phyloP scores from a whole-genome alignment of 1,140 invertebrate genomes.

The Apis cerana region DNA sequence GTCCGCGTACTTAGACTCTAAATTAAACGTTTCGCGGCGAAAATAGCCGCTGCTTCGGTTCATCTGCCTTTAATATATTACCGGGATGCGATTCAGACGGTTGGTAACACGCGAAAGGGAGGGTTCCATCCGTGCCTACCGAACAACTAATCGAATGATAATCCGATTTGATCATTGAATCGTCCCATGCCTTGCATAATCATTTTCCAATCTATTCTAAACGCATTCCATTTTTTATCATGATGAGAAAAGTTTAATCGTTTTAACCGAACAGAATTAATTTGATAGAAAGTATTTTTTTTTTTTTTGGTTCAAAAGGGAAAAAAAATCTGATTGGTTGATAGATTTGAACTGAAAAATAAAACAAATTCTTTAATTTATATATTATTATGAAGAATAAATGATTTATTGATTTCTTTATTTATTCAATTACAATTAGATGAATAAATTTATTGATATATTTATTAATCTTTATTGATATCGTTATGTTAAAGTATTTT shows the following conservation, averaged over 20 bases:
- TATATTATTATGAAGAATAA: too few species aligned
- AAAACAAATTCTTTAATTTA: too few species aligned
- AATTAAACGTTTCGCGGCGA: slow-evolving; percentile 50
- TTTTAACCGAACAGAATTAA: too few species aligned
- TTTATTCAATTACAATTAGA: too few species aligned
- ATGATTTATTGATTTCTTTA: too few species aligned
- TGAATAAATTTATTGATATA: too few species aligned
- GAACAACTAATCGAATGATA: slow-evolving; percentile 10
- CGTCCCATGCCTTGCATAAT: neutral
- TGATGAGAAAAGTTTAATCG: neutral
- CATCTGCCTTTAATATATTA: slow-evolving; percentile 50
- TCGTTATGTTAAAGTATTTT: too few species aligned
- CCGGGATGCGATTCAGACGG: slow-evolving; percentile 22
- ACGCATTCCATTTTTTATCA: neutral
- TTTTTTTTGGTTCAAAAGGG: too few species aligned
- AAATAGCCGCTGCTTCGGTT: slow-evolving; percentile 45
- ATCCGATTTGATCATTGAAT: neutral
- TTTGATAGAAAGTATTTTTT: too few species aligned
- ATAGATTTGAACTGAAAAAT: too few species aligned
- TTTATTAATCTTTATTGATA: too few species aligned
- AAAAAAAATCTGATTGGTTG: too few species aligned
- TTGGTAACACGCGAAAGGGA: neutral
- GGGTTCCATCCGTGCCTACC: neutral
- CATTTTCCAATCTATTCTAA: neutral
- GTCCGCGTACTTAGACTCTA: slow-evolving; percentile 48